Conservation (phyloP, 2,797 vertebrate genomes). For the Astyanax mexicanus region DNA sequence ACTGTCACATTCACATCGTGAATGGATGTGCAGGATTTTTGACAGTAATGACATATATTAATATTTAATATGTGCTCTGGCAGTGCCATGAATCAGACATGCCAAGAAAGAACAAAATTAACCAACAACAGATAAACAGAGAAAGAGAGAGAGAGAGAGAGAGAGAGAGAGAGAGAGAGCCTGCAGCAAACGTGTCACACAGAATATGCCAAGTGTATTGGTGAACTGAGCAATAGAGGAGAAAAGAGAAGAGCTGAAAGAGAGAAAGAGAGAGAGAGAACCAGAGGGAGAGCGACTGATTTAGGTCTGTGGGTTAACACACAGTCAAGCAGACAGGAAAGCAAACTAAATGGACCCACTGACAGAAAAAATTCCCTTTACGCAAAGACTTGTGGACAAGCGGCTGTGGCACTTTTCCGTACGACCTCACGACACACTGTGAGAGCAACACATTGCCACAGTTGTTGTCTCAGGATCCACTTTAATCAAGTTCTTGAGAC, state of each 20-base stretch:
- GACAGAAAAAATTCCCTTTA: constrained; percentile 12
- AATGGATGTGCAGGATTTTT: no score
- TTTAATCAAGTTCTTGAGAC: neutral
- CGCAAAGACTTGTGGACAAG: neutral
- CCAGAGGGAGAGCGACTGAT: constrained; percentile 52
- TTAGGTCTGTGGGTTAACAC: constrained; percentile 70
- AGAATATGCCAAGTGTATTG: constrained; percentile 12
- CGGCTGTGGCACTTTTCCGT: neutral
- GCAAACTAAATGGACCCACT: constrained; percentile 35
- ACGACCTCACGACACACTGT: neutral
- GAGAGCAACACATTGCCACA: neutral
- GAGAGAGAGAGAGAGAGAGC: neutral
- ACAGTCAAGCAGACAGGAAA: constrained; percentile 28
- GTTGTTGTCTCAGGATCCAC: neutral
- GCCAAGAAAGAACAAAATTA: neutral
- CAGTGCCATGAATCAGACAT: neutral
- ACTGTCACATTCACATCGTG: no score
- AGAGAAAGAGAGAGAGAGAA: neutral
- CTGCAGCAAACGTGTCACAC: constrained; percentile 31
- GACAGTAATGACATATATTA: no score
- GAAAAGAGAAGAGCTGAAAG: neutral
- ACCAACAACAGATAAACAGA: neutral
- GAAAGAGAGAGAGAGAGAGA: neutral
- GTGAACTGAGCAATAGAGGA: constrained; percentile 47
- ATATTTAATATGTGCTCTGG: neutral